These are phyloP conservation scores for Thripadectes ignobilis DNA, from an alignment of 2,797 vertebrate genomes.

Conservation along the genomic window DNA sequence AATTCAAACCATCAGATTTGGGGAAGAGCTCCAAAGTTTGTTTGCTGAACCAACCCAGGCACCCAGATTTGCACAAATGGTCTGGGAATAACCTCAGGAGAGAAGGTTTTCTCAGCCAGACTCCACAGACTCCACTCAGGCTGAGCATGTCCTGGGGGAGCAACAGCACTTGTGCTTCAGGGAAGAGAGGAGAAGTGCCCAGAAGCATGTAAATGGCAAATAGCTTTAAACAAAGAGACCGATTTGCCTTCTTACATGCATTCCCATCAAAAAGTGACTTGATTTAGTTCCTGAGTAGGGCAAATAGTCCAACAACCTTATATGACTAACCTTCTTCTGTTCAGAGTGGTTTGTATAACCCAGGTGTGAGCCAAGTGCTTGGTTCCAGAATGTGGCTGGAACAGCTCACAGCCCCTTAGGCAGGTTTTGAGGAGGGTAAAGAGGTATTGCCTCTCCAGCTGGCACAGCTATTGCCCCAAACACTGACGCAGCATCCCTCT, in stretches of 20 bases:
- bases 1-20: constrained; percentile 30
- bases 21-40: constrained; percentile 26
- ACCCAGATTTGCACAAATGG: background rate
- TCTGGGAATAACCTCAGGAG: constrained; percentile 13
- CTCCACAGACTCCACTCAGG: background rate
- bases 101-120: background rate
- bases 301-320: background rate
- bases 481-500: background rate
- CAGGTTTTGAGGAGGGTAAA: background rate
- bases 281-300: background rate
- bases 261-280: background rate
- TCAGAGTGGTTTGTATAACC: background rate
- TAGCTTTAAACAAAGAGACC: background rate
- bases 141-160: background rate
- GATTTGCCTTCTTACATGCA: background rate
- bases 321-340: background rate
- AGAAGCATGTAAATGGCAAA: background rate
- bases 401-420: background rate
- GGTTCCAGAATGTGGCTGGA: background rate
- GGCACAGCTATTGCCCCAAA: background rate
- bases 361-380: background rate
- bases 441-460: background rate
- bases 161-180: background rate
- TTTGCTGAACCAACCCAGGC: constrained; percentile 32
- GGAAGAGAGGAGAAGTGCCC: background rate